These are phyloP conservation scores for Drosophila pruinosa DNA, from an alignment of 1,140 invertebrate species.

Conservation along the genomic window DNA sequence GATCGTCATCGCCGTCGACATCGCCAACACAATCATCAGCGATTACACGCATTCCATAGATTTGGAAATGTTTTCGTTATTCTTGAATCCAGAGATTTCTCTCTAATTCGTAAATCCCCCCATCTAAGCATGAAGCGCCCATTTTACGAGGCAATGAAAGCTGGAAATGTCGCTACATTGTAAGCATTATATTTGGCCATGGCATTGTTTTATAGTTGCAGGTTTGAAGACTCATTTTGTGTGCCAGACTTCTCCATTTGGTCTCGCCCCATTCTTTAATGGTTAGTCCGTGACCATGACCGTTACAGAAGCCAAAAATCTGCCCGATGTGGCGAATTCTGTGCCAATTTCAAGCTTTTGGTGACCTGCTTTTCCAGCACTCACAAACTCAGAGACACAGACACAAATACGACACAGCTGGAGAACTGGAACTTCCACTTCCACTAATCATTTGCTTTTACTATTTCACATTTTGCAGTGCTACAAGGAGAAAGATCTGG, in stretches of 20 bases:
- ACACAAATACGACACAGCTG: neutral
- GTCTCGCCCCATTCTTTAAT: conserved; percentile 50
- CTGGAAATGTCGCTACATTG: conserved; percentile 28
- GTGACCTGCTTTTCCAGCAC: conserved; percentile 58
- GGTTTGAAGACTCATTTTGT: neutral
- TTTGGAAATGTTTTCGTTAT: conserved; percentile 1
- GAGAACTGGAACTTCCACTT: conserved; percentile 47
- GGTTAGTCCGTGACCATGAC: conserved; percentile 39
- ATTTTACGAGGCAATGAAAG: conserved; percentile 3
- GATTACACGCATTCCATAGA: conserved; percentile 6
- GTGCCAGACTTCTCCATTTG: conserved; percentile 46
- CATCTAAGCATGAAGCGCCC: neutral
- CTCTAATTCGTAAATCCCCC: neutral
- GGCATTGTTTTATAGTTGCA: conserved; percentile 24
- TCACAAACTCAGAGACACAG: neutral
- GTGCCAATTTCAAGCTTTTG: conserved; percentile 63
- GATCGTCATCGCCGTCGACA: neutral
- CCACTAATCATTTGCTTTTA: conserved; percentile 39
- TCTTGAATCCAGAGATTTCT: conserved; percentile 26
- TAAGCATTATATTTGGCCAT: conserved; percentile 24
- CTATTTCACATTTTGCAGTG: conserved; percentile 85
- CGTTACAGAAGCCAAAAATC: conserved; percentile 56
- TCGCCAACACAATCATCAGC: neutral
- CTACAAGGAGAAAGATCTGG: conserved; percentile 94
- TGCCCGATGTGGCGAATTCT: conserved; percentile 65